Percentiles rank a stretch among this genome's conserved stretches.
Evolutionary conservation across 2,113 vertebrate species (phyloP).

Genomic region (Seriola dumerili): DNA sequence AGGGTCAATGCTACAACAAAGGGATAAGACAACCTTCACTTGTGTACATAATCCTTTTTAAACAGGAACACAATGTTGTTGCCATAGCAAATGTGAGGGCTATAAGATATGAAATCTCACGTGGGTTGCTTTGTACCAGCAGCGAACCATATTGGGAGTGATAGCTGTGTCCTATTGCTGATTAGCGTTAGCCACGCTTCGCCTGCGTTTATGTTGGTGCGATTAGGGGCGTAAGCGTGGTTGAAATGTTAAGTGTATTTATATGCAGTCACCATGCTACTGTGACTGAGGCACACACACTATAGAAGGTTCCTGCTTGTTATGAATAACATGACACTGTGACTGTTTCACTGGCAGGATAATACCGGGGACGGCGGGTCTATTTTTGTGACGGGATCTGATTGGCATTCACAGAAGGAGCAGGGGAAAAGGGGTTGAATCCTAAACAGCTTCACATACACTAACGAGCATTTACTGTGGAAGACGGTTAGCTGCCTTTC

Average conservation of each 20-base stretch:
- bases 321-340: constrained; percentile 40
- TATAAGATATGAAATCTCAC: constrained; percentile 45
- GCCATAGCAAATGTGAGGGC: constrained; percentile 39
- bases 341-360: constrained; percentile 35
- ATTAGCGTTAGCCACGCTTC: constrained; percentile 56
- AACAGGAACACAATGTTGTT: constrained; percentile 15
- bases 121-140: constrained; percentile 25
- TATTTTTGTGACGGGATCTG: constrained; percentile 21
- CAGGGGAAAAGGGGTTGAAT: constrained; percentile 15
- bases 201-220: constrained; percentile 23
- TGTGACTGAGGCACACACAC: constrained; percentile 19
- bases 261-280: constrained; percentile 21
- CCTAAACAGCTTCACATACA: not conserved
- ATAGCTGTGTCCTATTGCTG: constrained; percentile 45
- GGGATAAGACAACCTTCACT: constrained; percentile 29
- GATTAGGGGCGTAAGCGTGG: constrained; percentile 27
- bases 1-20: constrained; percentile 22
- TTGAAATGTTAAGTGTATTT: constrained; percentile 31
- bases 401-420: constrained; percentile 30
- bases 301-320: constrained; percentile 34
- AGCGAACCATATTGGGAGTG: constrained; percentile 38
- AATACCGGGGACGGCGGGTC: constrained; percentile 43
- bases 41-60: constrained; percentile 47
- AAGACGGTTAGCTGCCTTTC: not conserved
- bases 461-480: constrained; percentile 2